Conservation (phyloP, 2,113 vertebrate genomes). For the Triplophysa tibetana region DNA sequence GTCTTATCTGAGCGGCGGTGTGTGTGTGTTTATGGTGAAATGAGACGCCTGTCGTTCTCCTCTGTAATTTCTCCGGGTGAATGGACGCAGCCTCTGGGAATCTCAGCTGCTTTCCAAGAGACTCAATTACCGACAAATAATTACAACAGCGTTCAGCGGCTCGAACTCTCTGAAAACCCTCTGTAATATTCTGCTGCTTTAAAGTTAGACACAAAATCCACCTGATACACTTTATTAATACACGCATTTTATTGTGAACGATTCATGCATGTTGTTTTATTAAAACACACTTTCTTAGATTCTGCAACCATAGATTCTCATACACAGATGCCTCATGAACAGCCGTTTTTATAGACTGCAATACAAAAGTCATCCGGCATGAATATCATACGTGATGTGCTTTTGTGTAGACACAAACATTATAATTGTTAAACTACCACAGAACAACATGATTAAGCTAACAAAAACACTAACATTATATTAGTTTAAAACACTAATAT, state of each 20-base stretch:
- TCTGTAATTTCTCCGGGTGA: not conserved
- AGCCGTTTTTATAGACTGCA: no score
- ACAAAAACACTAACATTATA: no score
- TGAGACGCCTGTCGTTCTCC: no score
- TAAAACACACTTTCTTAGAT: no score
- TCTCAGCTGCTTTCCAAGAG: not conserved
- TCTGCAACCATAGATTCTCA: no score
- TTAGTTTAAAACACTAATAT: no score
- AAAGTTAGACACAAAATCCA: not conserved
- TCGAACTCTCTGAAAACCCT: not conserved
- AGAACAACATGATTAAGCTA: no score
- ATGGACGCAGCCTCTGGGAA: not conserved
- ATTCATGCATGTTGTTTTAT: not conserved
- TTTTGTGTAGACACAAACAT: no score
- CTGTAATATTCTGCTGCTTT: not conserved
- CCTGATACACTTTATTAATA: not conserved
- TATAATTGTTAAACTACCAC: no score
- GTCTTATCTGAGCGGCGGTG: not conserved
- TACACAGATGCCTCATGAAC: no score
- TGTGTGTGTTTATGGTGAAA: not conserved
- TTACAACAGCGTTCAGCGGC: not conserved
- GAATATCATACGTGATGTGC: no score
- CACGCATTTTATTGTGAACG: not conserved
- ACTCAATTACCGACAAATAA: slow-evolving; percentile 20
- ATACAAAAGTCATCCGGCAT: no score